Conservation (phyloP, 2,797 vertebrate genomes). For the Gambusia yucatana region DNA sequence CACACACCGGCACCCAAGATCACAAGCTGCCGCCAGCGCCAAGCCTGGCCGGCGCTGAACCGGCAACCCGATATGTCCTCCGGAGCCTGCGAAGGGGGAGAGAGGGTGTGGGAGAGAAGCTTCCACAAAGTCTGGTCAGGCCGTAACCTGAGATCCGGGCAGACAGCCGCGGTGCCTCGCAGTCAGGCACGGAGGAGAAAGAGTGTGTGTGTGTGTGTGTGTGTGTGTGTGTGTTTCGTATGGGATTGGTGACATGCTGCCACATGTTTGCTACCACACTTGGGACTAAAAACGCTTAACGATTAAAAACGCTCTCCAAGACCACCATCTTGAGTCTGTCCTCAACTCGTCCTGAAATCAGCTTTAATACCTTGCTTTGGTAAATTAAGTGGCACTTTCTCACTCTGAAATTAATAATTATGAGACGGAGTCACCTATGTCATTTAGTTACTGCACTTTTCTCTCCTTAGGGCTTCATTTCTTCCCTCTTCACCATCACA, state of each 20-base stretch:
- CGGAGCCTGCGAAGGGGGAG: slow-evolving; percentile 74
- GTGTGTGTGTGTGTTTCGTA: slow-evolving; percentile 38
- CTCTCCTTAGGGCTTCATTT: slow-evolving; percentile 37
- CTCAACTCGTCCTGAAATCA: slow-evolving; percentile 9
- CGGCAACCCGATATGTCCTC: slow-evolving; percentile 81
- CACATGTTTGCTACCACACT: slow-evolving; percentile 70
- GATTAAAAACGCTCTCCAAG: slow-evolving; percentile 45
- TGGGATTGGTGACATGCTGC: slow-evolving; percentile 68
- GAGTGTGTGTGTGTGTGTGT: slow-evolving; percentile 36
- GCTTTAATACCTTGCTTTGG: slow-evolving; percentile 33
- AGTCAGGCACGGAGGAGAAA: slow-evolving; percentile 62
- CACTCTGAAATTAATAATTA: slow-evolving; percentile 58
- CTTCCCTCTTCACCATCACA: slow-evolving; percentile 36
- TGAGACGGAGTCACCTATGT: slow-evolving; percentile 52
- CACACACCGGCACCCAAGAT: slow-evolving; percentile 67
- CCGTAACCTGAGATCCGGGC: slow-evolving; percentile 76
- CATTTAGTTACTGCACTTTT: slow-evolving; percentile 40
- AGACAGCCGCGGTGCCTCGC: slow-evolving; percentile 76
- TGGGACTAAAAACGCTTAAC: slow-evolving; percentile 45
- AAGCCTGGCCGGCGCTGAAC: slow-evolving; percentile 78
- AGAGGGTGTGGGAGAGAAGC: slow-evolving; percentile 76
- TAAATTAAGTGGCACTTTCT: slow-evolving; percentile 38
- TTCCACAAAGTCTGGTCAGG: slow-evolving; percentile 79
- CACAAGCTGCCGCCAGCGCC: slow-evolving; percentile 77
- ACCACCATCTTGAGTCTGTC: slow-evolving; percentile 14